Conservation (phyloP, 2,113 vertebrate species). For the Neomonachus schauinslandi region DNA sequence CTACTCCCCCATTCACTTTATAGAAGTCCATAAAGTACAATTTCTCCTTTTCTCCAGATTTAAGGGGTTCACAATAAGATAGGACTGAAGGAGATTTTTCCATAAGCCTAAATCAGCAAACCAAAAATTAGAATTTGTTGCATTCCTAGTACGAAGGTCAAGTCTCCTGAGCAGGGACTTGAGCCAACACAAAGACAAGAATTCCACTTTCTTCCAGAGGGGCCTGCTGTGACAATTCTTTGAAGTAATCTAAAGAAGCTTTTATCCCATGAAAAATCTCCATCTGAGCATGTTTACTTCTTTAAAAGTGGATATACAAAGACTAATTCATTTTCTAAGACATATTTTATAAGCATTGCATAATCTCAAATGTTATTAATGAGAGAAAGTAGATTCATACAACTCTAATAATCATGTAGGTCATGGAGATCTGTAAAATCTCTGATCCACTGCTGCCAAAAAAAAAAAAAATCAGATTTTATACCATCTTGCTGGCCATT, state of each 20-base stretch:
- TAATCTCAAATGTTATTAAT: conserved; percentile 19
- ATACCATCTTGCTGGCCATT: neutral
- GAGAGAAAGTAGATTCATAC: neutral
- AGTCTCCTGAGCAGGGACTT: neutral
- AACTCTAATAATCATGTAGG: neutral
- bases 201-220: neutral
- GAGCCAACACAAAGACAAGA: neutral
- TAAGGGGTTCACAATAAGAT: neutral
- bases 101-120: conserved; percentile 2
- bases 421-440: neutral
- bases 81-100: neutral
- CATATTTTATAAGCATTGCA: conserved; percentile 1
- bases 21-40: neutral
- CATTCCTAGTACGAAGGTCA: neutral
- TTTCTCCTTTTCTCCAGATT: neutral
- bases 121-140: conserved; percentile 28
- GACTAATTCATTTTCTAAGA: neutral
- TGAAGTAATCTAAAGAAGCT: neutral
- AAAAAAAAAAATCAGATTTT: neutral
- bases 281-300: neutral
- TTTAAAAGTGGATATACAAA: neutral
- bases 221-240: neutral
- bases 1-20: neutral
- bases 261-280: neutral
- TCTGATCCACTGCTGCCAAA: neutral